Conservation (phyloP, 2,797 vertebrate genomes). For the Fringilla coelebs region DNA sequence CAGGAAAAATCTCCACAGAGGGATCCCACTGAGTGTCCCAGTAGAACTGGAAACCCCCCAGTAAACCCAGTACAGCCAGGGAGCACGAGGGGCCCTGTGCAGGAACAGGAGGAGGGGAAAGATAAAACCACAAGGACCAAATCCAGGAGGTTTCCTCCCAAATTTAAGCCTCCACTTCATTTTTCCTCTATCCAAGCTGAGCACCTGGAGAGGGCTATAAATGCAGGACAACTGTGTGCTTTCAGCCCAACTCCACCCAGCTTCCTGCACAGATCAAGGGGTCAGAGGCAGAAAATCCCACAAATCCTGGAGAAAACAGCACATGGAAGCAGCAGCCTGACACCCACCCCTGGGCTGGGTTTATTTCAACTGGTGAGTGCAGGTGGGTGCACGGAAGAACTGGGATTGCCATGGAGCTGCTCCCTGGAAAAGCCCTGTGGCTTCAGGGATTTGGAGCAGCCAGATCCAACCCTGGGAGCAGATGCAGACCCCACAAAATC, state of each 20-base stretch:
- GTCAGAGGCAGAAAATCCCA: neutral
- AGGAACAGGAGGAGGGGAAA: neutral
- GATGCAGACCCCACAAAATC: neutral
- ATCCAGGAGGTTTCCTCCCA: neutral
- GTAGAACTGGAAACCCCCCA: neutral
- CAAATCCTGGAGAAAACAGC: neutral
- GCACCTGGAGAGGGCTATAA: neutral
- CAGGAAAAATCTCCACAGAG: neutral
- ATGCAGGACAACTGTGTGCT: neutral
- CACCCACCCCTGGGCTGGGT: neutral
- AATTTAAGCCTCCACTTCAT: neutral
- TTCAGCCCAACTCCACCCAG: neutral
- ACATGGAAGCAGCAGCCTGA: neutral
- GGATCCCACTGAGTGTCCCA: neutral
- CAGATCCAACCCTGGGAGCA: neutral
- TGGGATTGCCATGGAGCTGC: neutral
- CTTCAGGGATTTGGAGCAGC: neutral
- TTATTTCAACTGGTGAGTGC: neutral
- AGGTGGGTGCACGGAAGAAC: neutral
- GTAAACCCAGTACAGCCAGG: neutral
- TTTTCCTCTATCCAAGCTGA: neutral
- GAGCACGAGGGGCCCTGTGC: rapidly evolving
- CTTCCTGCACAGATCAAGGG: neutral
- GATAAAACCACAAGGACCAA: neutral
- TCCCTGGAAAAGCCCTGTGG: neutral